A percentile compares a stretch with the other conserved stretches of the same genome.
Conservation (phyloP, 2,888 invertebrate genomes). For the Deroplatys truncata region DNA sequence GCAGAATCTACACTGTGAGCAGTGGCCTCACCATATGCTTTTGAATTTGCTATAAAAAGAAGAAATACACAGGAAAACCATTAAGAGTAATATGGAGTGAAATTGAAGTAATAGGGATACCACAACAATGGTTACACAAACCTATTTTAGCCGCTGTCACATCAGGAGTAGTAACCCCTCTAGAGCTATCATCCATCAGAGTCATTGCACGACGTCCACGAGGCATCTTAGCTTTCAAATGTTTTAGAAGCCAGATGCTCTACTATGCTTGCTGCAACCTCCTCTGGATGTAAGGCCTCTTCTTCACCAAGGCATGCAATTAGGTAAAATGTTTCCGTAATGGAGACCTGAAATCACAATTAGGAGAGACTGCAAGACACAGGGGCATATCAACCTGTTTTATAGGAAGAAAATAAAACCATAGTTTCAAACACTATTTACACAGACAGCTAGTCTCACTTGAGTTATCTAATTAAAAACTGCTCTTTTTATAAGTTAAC, state of each 20-base stretch:
- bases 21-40: background rate
- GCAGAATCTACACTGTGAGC: background rate
- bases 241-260: background rate
- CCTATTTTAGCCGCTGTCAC: constrained; percentile 51
- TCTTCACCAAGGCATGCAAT: background rate
- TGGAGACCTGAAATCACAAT: background rate
- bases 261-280: background rate
- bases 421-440: too few species aligned
- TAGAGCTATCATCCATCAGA: background rate
- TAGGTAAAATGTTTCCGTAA: background rate
- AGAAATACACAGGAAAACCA: background rate
- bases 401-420: too few species aligned
- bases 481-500: too few species aligned
- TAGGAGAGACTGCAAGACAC: too few species aligned
- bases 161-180: constrained; percentile 44
- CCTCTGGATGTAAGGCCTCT: background rate
- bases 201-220: constrained; percentile 60
- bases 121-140: background rate
- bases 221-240: constrained; percentile 54
- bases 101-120: background rate
- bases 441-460: too few species aligned
- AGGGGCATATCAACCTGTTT: too few species aligned
- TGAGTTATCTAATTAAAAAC: too few species aligned
- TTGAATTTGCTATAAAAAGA: background rate
- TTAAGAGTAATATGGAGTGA: background rate